phyloP scores from a whole-genome alignment of 2,113 vertebrate species.

The Ifrita kowaldi region DNA sequence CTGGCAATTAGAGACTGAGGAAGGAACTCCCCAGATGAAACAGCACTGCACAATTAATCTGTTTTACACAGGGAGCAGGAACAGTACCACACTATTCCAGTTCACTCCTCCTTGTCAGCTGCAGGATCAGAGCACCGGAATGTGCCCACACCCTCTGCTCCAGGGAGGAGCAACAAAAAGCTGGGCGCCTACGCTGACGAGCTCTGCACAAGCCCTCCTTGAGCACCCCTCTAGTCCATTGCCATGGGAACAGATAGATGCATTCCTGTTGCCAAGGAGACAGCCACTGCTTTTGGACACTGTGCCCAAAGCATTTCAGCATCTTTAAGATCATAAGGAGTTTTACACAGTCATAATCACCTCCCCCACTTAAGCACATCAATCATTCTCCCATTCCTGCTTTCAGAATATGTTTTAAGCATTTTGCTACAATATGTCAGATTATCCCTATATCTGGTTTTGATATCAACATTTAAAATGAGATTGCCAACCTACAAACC shows the following conservation, averaged over 20 bases:
- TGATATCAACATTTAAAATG: neutral
- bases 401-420: neutral
- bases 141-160: neutral
- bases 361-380: neutral
- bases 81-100: neutral
- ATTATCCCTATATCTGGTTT: neutral
- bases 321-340: neutral
- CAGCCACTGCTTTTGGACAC: neutral
- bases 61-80: neutral
- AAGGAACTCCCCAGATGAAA: neutral
- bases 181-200: neutral
- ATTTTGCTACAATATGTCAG: neutral
- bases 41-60: neutral
- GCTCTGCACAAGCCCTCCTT: neutral
- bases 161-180: neutral
- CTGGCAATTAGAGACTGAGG: neutral
- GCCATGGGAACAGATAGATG: constrained; percentile 55
- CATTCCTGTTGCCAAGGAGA: constrained; percentile 50
- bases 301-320: neutral
- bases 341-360: neutral
- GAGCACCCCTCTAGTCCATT: neutral
- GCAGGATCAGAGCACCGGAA: neutral
- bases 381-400: neutral
- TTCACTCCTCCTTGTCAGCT: neutral
- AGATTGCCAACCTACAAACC: neutral